Percentiles rank a stretch among this genome's conserved stretches.
Evolutionary conservation across 35 echinoderm and acorn worm species (phyloP).

Genomic region (Heliocidaris tuberculata): DNA sequence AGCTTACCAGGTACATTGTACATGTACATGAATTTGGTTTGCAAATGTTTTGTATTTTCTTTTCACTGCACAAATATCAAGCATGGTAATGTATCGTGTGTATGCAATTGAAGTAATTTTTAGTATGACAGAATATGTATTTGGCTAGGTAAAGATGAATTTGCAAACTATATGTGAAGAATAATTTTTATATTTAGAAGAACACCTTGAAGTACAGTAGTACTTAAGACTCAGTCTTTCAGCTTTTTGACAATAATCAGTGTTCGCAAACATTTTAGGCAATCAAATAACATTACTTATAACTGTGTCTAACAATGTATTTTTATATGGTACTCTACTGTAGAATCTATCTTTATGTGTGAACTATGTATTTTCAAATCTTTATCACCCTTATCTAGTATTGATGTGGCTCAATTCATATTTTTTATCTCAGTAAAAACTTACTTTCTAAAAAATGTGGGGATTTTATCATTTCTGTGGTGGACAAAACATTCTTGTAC

Average conservation of each 20-base stretch:
- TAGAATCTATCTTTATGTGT: neutral
- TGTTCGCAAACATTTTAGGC: neutral
- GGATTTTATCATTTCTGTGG: neutral
- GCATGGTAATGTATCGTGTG: too few species aligned
- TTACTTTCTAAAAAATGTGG: neutral
- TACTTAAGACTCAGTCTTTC: neutral
- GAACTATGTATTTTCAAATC: neutral
- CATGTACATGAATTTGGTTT: too few species aligned
- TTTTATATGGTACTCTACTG: neutral
- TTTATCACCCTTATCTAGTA: neutral
- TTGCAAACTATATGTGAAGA: too few species aligned
- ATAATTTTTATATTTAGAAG: neutral
- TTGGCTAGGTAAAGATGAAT: too few species aligned
- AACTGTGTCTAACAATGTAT: neutral
- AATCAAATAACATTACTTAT: neutral
- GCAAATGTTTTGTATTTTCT: too few species aligned
- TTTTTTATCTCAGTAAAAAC: slow-evolving; percentile 1
- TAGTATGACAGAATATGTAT: too few species aligned
- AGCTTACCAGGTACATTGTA: too few species aligned
- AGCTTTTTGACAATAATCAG: neutral
- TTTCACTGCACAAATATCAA: too few species aligned
- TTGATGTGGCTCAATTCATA: neutral
- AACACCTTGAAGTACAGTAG: neutral
- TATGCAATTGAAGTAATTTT: too few species aligned
- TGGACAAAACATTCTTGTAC: neutral